Base-by-base conservation (phyloP, 2,797 vertebrate genomes). In the Chaetophractus vellerosus region DNA sequence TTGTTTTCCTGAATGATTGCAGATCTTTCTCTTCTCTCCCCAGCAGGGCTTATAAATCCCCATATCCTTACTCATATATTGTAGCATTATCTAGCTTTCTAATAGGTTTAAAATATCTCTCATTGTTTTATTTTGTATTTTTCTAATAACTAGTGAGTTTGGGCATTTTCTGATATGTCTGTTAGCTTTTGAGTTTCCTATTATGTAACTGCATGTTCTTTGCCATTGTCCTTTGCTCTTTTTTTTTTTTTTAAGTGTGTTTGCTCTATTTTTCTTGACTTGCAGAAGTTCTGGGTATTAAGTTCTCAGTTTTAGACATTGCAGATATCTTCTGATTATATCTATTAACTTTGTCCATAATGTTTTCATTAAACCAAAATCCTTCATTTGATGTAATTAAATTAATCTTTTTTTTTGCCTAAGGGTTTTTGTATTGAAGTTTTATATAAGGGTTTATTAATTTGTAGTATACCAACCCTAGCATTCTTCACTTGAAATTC, bases 351-450 rank as follows among this genome's bases (percentile, higher is more conserved):
- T 96, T 87, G 26, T 33, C 91, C 28, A 6, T 71, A 21, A 21
- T 87, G 7, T 82, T 50, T 95, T 79, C 28, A 50, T 14, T 84
- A 50, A 86, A 79, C 11, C 69, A 26, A 85, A 82, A 86, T 68
- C 9, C 45, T 95, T 88, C 48, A 71, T 45, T 91, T 89, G 15
- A 5, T 90, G 8, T 38, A 74, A 55, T 72, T 15, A 63, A 74
- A 66, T 61, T 94, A 31, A 31, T 48, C 15, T 69, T 69, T 33
- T 92, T 12, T 55, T 55, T 78, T 72, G 21, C 31, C 61, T 93
- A 69, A 15, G 23, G 41, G n/a, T 55, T 83, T 91, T 50, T 89
- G 57, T 16, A 48, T 82, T 96, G 64, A 83, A 93, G 68, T 15
- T 55, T 63, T 69, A 26, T 26, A 45, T 45, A 10, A 45, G 16